Evolutionary conservation across 2,797 vertebrate genomes (phyloP).

Genomic region (Poeciliopsis infans): DNA sequence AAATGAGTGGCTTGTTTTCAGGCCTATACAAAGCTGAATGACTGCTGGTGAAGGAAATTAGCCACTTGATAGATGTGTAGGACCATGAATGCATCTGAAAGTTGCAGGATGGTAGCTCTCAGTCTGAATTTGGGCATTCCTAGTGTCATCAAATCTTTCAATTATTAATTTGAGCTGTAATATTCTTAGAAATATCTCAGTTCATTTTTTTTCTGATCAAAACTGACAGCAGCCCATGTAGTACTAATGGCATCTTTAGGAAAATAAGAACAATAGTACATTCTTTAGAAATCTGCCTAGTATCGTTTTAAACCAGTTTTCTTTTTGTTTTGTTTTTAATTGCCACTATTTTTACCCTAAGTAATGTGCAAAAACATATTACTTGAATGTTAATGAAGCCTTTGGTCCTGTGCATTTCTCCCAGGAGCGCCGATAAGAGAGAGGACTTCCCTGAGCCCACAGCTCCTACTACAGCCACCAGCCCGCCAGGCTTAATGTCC

Average conservation of each 20-base stretch:
- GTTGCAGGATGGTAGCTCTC: too few species aligned
- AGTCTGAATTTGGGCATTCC: too few species aligned
- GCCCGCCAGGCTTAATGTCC: slow-evolving; percentile 84
- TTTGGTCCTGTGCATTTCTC: slow-evolving; percentile 90
- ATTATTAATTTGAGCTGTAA: background rate
- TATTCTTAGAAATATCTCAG: background rate
- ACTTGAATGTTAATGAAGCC: slow-evolving; percentile 88
- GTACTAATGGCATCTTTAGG: background rate
- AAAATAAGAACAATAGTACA: background rate
- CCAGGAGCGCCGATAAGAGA: slow-evolving; percentile 90
- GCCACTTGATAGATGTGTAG: too few species aligned
- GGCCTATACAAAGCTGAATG: too few species aligned
- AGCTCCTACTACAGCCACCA: slow-evolving; percentile 92
- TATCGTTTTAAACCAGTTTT: background rate
- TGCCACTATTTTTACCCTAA: slow-evolving; percentile 77
- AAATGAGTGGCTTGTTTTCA: too few species aligned
- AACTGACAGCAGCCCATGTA: background rate
- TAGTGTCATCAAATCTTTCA: background rate
- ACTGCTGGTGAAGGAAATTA: too few species aligned
- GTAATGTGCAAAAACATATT: slow-evolving; percentile 79
- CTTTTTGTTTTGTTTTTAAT: slow-evolving; percentile 56
- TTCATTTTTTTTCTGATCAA: background rate
- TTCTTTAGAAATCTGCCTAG: background rate
- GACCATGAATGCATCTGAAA: too few species aligned
- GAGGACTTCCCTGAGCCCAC: slow-evolving; percentile 97